phyloP scores from a whole-genome alignment of 2,797 vertebrate genomes.

The Monodelphis domestica region DNA sequence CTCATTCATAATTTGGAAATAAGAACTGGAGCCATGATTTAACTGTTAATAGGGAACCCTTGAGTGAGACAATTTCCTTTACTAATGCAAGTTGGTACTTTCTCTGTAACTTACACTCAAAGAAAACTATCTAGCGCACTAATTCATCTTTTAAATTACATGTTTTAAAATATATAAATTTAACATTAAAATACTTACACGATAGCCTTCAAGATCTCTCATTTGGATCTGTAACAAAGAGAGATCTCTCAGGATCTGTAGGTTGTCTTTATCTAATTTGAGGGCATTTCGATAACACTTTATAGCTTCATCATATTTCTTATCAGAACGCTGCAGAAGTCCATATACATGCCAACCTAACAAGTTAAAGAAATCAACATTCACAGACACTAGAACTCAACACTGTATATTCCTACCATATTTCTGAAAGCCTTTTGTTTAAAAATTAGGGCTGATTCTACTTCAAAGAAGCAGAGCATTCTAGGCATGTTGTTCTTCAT shows the following conservation, averaged over 20 bases:
- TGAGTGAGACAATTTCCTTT: not conserved
- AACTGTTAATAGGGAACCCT: not conserved
- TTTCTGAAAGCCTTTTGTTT: not conserved
- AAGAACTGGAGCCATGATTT: not conserved
- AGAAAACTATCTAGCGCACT: not conserved
- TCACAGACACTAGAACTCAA: constrained; percentile 41
- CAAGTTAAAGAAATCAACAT: constrained; percentile 81
- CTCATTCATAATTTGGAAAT: not conserved
- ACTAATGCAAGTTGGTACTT: not conserved
- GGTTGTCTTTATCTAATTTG: constrained; percentile 88
- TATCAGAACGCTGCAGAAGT: constrained; percentile 87
- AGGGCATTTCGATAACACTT: constrained; percentile 89
- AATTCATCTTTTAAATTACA: constrained; percentile 44
- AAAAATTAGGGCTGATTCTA: not conserved
- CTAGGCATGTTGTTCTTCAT: not conserved
- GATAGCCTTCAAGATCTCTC: constrained; percentile 88
- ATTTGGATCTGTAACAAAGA: constrained; percentile 89
- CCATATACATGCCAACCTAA: constrained; percentile 89
- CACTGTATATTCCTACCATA: not conserved
- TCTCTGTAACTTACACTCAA: not conserved
- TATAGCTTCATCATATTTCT: constrained; percentile 89
- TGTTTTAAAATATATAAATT: constrained; percentile 5
- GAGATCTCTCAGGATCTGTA: constrained; percentile 88
- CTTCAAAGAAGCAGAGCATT: not conserved
- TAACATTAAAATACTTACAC: constrained; percentile 82